Evolutionary conservation across 2,888 invertebrate species (phyloP).

Genomic region (Conops quadrifasciatus): DNA sequence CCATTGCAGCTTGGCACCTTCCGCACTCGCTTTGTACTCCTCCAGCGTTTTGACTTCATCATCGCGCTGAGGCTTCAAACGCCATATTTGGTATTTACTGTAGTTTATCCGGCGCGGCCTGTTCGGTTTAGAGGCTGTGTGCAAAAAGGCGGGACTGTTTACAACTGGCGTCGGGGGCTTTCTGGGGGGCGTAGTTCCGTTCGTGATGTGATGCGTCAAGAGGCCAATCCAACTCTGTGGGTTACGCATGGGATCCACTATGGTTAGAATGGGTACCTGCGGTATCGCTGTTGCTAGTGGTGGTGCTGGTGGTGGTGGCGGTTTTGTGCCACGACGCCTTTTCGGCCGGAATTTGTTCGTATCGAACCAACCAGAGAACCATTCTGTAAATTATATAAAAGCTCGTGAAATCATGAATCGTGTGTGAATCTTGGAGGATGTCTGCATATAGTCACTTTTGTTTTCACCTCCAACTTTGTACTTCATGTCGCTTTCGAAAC

Average conservation of each 20-base stretch:
- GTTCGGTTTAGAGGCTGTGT: slow-evolving; percentile 43
- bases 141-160: background rate
- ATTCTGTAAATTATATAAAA: too few relatives aligned
- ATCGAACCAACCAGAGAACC: slow-evolving; percentile 69
- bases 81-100: slow-evolving; percentile 67
- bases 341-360: slow-evolving; percentile 45
- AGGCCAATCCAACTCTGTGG: slow-evolving; percentile 65
- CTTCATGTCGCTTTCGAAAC: too few relatives aligned
- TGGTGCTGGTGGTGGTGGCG: slow-evolving; percentile 51
- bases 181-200: slow-evolving; percentile 52
- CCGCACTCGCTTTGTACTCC: slow-evolving; percentile 64
- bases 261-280: slow-evolving; percentile 61
- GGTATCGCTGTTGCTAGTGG: slow-evolving; percentile 56
- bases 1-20: slow-evolving; percentile 69
- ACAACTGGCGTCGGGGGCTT: slow-evolving; percentile 45
- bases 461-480: too few relatives aligned
- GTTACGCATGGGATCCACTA: slow-evolving; percentile 62
- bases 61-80: slow-evolving; percentile 65
- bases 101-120: slow-evolving; percentile 58
- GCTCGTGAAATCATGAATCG: background rate
- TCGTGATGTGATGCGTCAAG: slow-evolving; percentile 61
- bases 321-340: slow-evolving; percentile 47
- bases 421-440: too few relatives aligned
- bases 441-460: too few relatives aligned
- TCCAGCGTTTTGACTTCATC: slow-evolving; percentile 65